These are phyloP conservation scores for Drosophila prolongata DNA, from an alignment of 2,888 invertebrate species.

Conservation along the genomic window DNA sequence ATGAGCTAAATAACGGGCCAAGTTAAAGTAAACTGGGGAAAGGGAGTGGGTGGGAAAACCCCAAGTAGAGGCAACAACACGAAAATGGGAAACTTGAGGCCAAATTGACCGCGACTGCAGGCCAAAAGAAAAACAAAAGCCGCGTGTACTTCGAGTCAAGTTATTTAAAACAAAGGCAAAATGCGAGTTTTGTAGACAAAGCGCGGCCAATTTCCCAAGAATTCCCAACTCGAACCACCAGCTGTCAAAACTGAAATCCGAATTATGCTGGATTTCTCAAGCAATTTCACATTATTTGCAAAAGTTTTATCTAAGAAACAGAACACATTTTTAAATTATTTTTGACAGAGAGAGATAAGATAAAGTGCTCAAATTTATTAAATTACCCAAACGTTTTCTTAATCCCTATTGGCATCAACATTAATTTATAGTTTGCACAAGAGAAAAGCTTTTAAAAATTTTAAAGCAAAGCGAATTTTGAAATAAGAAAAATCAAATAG, in stretches of 20 bases:
- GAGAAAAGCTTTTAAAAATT: too few species aligned
- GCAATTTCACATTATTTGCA: neutral
- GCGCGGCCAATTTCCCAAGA: slow-evolving; percentile 9
- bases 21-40: slow-evolving; percentile 34
- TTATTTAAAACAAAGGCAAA: slow-evolving; percentile 50
- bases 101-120: slow-evolving; percentile 68
- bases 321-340: neutral
- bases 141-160: slow-evolving; percentile 57
- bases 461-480: too few species aligned
- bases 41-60: slow-evolving; percentile 17
- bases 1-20: slow-evolving; percentile 70
- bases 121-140: slow-evolving; percentile 62
- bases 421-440: neutral
- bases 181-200: slow-evolving; percentile 29
- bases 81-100: slow-evolving; percentile 66
- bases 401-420: neutral
- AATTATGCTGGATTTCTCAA: neutral
- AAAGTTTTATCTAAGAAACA: neutral
- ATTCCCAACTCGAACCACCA: slow-evolving; percentile 8
- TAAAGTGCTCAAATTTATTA: neutral
- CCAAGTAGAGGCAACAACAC: slow-evolving; percentile 32
- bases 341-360: neutral
- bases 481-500: too few species aligned
- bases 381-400: neutral
- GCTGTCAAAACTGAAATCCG: slow-evolving; percentile 8